Evolutionary conservation across 2,113 vertebrate species (phyloP), one percentile per base, ranked within the genome.

Genomic region (Cathartes aura): DNA sequence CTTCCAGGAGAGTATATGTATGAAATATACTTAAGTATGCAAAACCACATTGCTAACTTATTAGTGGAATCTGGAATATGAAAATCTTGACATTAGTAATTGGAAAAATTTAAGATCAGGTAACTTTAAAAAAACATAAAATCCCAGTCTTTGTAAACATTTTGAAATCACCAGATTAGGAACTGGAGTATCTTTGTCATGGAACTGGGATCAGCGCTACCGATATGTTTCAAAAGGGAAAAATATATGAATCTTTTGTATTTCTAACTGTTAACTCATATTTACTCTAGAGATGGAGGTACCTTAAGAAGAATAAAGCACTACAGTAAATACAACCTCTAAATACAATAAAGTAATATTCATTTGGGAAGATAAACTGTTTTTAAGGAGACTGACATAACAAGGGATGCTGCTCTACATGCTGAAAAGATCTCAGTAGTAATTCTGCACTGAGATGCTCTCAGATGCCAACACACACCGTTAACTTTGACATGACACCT

Each of bases 171-270:
- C 4, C n/a, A 32, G 11, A 63, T 67, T 15, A 42, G 36, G 45
- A 94, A 59, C 38, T 24, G 9, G 2, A 76, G 5, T 23, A n/a
- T 36, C 60, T 71, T n/a, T n/a, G 53, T 36, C 13, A 52, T 6
- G 9, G 27, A 85, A 50, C 9, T 47, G 32, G 20, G 24, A 85
- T 0, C 38, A 18, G 36, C 29, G 52, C 23, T 70, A 56, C 17
- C 30, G 4, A 11, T 17, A 40, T 0, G 5, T 12, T 82, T 42
- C 12, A 29, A 8, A 87, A 59, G 32, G 11, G 9, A 64, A 79
- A 89, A 74, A 23, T 3, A 23, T 3, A 38, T 0, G 1, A 19
- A 12, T 0, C 18, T 27, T 82, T 45, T 45, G 3, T 45, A 34
- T 73, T 63, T 58, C 42, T 75, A 74, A 27, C 43, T 38, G 36